A percentile compares a stretch with the other conserved stretches of the same genome.
phyloP scores from a whole-genome alignment of 1,140 invertebrate species.

The Oppia nitens region DNA sequence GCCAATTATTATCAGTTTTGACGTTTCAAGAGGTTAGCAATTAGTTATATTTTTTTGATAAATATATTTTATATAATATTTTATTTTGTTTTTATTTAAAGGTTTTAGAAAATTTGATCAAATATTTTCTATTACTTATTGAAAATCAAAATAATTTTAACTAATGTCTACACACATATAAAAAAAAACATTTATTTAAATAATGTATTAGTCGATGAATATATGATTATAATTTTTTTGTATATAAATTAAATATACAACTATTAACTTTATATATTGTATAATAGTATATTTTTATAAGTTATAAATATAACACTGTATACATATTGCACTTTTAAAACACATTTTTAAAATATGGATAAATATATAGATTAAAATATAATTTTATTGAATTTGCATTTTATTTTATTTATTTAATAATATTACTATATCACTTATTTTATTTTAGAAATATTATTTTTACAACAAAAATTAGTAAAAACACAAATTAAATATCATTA shows the following conservation, averaged over 20 bases:
- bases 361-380: no score
- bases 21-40: neutral
- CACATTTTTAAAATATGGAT: no score
- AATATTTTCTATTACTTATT: neutral
- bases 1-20: neutral
- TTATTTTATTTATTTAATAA: no score
- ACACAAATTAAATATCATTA: no score
- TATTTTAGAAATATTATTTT: no score
- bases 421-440: no score
- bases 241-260: neutral
- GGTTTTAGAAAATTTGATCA: neutral
- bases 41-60: neutral
- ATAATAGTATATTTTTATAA: no score
- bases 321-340: no score
- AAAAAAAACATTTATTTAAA: neutral
- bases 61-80: neutral
- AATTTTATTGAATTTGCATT: no score
- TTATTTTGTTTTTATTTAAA: neutral
- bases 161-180: neutral
- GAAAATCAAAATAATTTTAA: neutral
- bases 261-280: no score
- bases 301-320: no score
- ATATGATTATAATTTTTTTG: neutral
- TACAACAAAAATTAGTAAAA: no score
- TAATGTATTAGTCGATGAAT: neutral